A percentile compares a stretch with the other conserved stretches of the same genome.
Evolutionary conservation across 2,888 invertebrate genomes (phyloP).

Genomic region (Dicyrtoma fusca): DNA sequence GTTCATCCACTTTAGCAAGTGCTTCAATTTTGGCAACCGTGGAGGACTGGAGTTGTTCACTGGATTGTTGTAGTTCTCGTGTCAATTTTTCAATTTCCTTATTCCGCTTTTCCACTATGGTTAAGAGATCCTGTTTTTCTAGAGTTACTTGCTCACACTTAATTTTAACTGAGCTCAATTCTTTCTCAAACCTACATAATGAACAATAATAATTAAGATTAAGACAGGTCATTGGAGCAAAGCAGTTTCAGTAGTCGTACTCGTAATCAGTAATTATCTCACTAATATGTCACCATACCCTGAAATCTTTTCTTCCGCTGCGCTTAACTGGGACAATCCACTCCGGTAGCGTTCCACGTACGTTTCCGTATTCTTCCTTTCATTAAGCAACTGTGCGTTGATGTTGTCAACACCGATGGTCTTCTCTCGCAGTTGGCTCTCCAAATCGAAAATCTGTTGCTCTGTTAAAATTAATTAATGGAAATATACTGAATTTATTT

Average conservation of each 20-base stretch:
- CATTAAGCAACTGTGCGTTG: conserved; percentile 17
- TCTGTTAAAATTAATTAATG: conserved; percentile 20
- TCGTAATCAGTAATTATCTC: not conserved
- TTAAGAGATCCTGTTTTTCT: conserved; percentile 74
- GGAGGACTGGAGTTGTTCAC: conserved; percentile 75
- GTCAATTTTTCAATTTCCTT: conserved; percentile 74
- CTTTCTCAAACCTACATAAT: conserved; percentile 60
- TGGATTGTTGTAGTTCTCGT: conserved; percentile 69
- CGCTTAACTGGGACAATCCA: conserved; percentile 28
- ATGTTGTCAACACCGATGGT: conserved; percentile 15
- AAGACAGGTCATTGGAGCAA: not conserved
- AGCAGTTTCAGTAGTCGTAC: not conserved
- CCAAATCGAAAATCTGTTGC: conserved; percentile 36
- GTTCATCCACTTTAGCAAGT: conserved; percentile 76
- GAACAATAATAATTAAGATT: too few species aligned
- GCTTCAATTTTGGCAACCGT: conserved; percentile 83
- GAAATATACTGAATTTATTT: not conserved
- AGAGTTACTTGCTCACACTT: conserved; percentile 73
- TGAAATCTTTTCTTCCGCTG: conserved; percentile 36
- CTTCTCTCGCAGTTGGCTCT: conserved; percentile 34
- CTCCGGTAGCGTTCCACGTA: conserved; percentile 40
- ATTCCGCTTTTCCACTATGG: conserved; percentile 73
- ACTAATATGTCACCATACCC: conserved; percentile 11
- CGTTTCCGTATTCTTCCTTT: conserved; percentile 38
- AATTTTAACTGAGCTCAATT: conserved; percentile 69